Evolutionary conservation across 2,797 vertebrate genomes (phyloP).

Genomic region (Zenarchopterus dispar): DNA sequence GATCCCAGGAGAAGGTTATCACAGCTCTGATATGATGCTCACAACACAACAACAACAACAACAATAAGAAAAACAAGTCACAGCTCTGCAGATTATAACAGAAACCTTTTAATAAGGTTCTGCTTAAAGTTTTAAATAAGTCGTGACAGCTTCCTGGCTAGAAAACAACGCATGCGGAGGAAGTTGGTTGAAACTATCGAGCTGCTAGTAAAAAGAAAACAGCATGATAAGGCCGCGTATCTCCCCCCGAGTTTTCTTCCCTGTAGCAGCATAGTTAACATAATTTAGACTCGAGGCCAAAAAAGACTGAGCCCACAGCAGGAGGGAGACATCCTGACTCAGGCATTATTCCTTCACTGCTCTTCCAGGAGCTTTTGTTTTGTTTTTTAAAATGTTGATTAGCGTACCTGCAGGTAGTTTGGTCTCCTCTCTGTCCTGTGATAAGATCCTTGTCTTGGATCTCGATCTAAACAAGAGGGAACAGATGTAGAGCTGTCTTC

Average conservation of each 20-base stretch:
- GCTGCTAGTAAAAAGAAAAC: constrained; percentile 38
- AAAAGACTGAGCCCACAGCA: constrained; percentile 23
- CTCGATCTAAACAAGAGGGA: not conserved
- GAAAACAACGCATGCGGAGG: constrained; percentile 25
- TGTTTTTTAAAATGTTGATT: not conserved
- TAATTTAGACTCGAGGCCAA: constrained; percentile 18
- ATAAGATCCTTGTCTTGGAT: not conserved
- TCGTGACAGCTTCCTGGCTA: constrained; percentile 25
- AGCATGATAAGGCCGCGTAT: constrained; percentile 23
- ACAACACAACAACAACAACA: not conserved
- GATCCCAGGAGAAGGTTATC: not conserved
- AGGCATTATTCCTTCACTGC: not conserved
- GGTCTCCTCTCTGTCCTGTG: not conserved
- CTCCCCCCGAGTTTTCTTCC: constrained; percentile 15
- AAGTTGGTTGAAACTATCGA: constrained; percentile 27
- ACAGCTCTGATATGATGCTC: not conserved
- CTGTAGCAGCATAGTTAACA: constrained; percentile 29
- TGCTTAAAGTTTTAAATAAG: constrained; percentile 33
- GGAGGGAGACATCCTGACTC: not conserved
- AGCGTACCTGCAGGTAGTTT: not conserved
- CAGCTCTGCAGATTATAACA: constrained; percentile 2
- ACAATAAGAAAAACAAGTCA: constrained; percentile 7
- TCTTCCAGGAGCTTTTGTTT: no score
- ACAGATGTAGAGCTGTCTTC: not conserved
- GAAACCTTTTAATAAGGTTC: constrained; percentile 7